Evolutionary conservation across 2,888 invertebrate genomes (phyloP).

Genomic region (Lutraria lutraria): DNA sequence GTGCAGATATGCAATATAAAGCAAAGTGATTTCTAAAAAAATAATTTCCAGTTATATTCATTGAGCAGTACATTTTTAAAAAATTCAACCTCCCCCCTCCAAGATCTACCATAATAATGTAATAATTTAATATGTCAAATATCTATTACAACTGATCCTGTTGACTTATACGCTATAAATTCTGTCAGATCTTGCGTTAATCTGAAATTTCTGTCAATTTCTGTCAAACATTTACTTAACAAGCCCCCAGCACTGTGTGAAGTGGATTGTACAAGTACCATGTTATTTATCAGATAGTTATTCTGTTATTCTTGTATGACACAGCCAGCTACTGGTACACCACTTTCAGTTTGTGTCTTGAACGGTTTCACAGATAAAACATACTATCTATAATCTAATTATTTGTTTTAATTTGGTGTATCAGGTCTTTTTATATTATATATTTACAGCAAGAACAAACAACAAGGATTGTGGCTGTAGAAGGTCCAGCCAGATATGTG

Average conservation of each 20-base stretch:
- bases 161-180: background rate
- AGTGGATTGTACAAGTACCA: background rate
- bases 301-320: too few relatives aligned
- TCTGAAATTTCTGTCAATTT: background rate
- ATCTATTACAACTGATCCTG: background rate
- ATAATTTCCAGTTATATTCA: too few relatives aligned
- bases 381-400: too few relatives aligned
- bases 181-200: background rate
- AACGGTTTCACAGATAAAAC: too few relatives aligned
- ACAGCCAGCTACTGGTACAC: too few relatives aligned
- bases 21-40: too few relatives aligned
- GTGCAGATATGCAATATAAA: too few relatives aligned
- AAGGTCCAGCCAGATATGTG: conserved; percentile 84
- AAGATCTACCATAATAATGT: background rate
- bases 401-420: too few relatives aligned
- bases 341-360: too few relatives aligned
- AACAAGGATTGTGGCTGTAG: conserved; percentile 84
- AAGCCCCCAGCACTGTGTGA: background rate
- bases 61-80: too few relatives aligned
- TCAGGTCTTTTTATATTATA: background rate
- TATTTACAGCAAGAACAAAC: conserved; percentile 86
- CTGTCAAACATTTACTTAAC: background rate
- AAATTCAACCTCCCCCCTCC: background rate
- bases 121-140: background rate
- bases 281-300: background rate